Conservation (phyloP, 1,140 invertebrate genomes). For the Apis laboriosa region DNA sequence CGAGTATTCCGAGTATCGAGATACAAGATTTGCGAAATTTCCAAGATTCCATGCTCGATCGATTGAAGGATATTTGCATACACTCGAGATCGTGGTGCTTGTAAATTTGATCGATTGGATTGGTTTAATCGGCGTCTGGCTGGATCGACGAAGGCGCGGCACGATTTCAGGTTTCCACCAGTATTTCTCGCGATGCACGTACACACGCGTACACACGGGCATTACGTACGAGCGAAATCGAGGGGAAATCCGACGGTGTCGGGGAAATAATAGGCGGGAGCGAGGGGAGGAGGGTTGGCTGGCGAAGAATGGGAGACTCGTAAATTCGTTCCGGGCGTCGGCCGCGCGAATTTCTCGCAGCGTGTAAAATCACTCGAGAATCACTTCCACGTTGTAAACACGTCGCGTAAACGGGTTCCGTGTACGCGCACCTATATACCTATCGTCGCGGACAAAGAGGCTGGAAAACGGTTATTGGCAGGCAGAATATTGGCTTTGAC, state of each 20-base stretch:
- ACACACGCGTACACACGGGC: not conserved
- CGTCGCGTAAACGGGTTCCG: conserved; percentile 49
- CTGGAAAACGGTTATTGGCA: conserved; percentile 51
- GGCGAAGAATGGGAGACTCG: conserved; percentile 42
- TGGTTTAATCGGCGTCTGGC: conserved; percentile 14
- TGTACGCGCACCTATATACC: conserved; percentile 34
- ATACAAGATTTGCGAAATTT: no score
- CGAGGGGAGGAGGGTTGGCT: no score
- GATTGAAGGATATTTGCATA: no score
- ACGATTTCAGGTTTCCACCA: not conserved
- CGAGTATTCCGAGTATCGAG: no score
- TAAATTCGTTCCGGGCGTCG: conserved; percentile 45
- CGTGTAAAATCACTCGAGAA: conserved; percentile 48
- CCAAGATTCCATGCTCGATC: no score
- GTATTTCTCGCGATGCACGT: not conserved
- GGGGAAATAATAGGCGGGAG: conserved; percentile 31
- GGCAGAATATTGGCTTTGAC: conserved; percentile 40
- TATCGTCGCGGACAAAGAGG: conserved; percentile 43
- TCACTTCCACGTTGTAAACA: conserved; percentile 47
- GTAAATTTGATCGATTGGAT: conserved; percentile 23
- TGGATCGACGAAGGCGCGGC: not conserved
- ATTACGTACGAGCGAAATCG: no score
- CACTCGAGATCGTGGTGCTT: not conserved
- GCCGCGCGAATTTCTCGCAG: conserved; percentile 38
- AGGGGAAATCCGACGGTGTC: conserved; percentile 6